Conservation (phyloP, 2,888 invertebrate genomes). For the Bhutanitis thaidina region DNA sequence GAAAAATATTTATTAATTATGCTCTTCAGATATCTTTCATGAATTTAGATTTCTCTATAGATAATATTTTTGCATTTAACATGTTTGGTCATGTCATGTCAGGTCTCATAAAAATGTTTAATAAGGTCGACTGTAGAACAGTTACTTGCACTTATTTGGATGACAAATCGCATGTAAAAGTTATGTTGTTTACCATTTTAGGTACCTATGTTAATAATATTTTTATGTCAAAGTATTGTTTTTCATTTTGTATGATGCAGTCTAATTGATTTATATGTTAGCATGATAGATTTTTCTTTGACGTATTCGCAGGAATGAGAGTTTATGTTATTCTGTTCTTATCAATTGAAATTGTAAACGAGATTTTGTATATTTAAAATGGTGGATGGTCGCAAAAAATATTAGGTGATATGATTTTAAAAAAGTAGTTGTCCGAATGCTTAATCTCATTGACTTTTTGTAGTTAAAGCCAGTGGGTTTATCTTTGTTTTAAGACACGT, state of each 20-base stretch:
- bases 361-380: constrained; percentile 9
- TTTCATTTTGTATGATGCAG: constrained; percentile 6
- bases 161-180: constrained; percentile 42
- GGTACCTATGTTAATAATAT: constrained; percentile 30
- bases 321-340: background rate
- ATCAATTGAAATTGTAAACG: constrained; percentile 11
- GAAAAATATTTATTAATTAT: no score
- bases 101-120: no score
- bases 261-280: constrained; percentile 1
- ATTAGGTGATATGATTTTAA: background rate
- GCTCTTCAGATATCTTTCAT: no score
- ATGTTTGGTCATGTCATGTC: no score
- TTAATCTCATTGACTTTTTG: background rate
- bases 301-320: constrained; percentile 3
- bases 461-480: background rate
- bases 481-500: no score
- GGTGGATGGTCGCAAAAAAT: constrained; percentile 12
- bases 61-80: no score
- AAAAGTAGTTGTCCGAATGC: no score
- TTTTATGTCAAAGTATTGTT: constrained; percentile 8
- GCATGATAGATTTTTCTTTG: constrained; percentile 5
- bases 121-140: no score
- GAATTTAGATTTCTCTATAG: no score
- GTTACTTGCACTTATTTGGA: constrained; percentile 18
- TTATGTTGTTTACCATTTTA: constrained; percentile 57